phyloP scores from a whole-genome alignment of 1,140 invertebrate genomes.

The Macrotrachela quadricornifera region DNA sequence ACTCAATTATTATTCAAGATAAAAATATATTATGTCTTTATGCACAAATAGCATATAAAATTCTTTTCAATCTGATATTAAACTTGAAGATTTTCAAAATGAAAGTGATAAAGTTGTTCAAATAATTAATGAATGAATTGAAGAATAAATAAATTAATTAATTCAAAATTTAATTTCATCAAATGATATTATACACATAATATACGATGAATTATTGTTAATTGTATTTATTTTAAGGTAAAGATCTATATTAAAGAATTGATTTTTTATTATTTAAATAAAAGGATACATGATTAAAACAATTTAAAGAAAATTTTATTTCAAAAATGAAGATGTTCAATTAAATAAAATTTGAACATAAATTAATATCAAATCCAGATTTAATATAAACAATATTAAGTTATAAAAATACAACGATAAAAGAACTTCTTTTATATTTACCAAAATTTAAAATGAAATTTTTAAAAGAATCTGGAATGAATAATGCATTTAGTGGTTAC shows the following conservation, averaged over 20 bases:
- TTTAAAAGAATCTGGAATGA: constrained; percentile 33
- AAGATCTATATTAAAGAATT: constrained; percentile 51
- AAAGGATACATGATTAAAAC: too few relatives aligned
- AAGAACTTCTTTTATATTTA: constrained; percentile 20
- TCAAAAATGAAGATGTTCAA: constrained; percentile 22
- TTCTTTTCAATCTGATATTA: constrained; percentile 9
- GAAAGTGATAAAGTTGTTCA: constrained; percentile 35
- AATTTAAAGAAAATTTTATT: constrained; percentile 17
- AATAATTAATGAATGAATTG: constrained; percentile 49
- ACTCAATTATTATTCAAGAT: background rate
- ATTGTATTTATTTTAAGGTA: constrained; percentile 67
- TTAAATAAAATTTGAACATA: too few relatives aligned
- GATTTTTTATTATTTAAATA: too few relatives aligned
- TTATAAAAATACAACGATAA: background rate
- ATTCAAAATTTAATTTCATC: constrained; percentile 45
- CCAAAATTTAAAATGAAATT: constrained; percentile 45
- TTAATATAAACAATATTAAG: constrained; percentile 8
- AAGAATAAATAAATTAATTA: constrained; percentile 44
- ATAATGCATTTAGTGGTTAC: constrained; percentile 37
- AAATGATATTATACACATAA: constrained; percentile 29
- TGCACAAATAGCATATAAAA: constrained; percentile 29
- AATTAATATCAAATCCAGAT: constrained; percentile 1
- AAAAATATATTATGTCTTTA: constrained; percentile 35
- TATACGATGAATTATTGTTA: constrained; percentile 45
- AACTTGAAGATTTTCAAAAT: constrained; percentile 11